phyloP scores from a whole-genome alignment of 1,140 invertebrate genomes.

The Drosophila jambulina region DNA sequence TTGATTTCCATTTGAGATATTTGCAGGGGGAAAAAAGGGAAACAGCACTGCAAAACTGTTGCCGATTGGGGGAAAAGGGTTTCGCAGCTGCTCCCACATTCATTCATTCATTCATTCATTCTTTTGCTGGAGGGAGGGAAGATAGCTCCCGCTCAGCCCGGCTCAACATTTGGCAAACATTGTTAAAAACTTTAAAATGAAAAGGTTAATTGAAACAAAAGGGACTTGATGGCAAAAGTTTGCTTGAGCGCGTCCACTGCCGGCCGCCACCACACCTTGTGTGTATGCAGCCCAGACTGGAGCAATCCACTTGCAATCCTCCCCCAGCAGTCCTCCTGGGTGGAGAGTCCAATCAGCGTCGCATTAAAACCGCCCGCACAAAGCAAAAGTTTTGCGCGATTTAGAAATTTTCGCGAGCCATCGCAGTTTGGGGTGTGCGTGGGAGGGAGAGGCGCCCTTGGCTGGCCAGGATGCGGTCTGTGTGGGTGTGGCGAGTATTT shows the following conservation, averaged over 20 bases:
- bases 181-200: slow-evolving; percentile 81
- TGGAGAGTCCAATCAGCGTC: slow-evolving; percentile 52
- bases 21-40: slow-evolving; percentile 21
- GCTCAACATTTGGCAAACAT: slow-evolving; percentile 72
- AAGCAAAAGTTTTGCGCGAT: slow-evolving; percentile 74
- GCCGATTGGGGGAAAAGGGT: slow-evolving; percentile 47
- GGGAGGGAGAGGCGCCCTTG: background rate
- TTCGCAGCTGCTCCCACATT: slow-evolving; percentile 12
- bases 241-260: slow-evolving; percentile 61
- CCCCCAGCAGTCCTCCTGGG: background rate
- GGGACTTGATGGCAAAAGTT: slow-evolving; percentile 79
- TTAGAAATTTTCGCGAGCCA: slow-evolving; percentile 63
- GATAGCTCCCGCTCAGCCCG: slow-evolving; percentile 5
- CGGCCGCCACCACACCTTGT: slow-evolving; percentile 43
- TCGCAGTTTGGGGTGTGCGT: background rate
- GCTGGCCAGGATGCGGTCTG: slow-evolving; percentile 26
- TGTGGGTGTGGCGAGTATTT: slow-evolving; percentile 42
- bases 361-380: slow-evolving; percentile 69
- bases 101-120: slow-evolving; percentile 6
- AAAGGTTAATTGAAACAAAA: slow-evolving; percentile 84
- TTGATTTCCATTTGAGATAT: slow-evolving; percentile 80
- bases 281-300: slow-evolving; percentile 1
- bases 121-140: background rate
- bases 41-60: slow-evolving; percentile 62
- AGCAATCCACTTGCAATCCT: slow-evolving; percentile 14